Evolutionary conservation across 1,140 invertebrate species (phyloP).

Genomic region (Chrysoperla carnea): DNA sequence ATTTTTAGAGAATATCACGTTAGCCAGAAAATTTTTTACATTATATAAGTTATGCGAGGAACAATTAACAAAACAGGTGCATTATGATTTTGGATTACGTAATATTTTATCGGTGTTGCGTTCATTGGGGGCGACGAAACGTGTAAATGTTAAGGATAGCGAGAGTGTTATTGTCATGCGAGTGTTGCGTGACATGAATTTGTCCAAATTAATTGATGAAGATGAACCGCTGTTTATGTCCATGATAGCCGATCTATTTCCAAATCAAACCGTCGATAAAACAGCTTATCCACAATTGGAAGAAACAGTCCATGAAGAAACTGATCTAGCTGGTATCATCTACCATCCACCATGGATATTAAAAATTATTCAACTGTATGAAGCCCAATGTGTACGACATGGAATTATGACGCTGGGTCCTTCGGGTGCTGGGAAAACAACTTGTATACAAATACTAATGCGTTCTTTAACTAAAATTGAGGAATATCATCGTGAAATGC

Average conservation of each 20-base stretch:
- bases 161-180: constrained; percentile 94
- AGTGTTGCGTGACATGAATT: constrained; percentile 91
- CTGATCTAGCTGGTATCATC: constrained; percentile 58
- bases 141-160: constrained; percentile 76
- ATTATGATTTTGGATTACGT: constrained; percentile 91
- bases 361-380: constrained; percentile 89
- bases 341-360: constrained; percentile 87
- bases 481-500: constrained; percentile 77
- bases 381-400: constrained; percentile 87
- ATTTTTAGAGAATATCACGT: constrained; percentile 87
- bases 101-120: constrained; percentile 90
- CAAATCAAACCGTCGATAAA: constrained; percentile 78
- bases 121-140: constrained; percentile 85
- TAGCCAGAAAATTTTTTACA: constrained; percentile 91
- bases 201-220: constrained; percentile 93
- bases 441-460: constrained; percentile 91
- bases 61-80: constrained; percentile 93
- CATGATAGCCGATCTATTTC: constrained; percentile 87
- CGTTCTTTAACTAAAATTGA: constrained; percentile 73
- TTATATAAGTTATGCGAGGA: constrained; percentile 95
- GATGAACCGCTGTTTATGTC: constrained; percentile 94
- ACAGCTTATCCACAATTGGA: constrained; percentile 78
- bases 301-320: constrained; percentile 59
- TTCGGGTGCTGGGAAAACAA: constrained; percentile 86
- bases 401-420: constrained; percentile 96